A percentile compares a stretch with the other conserved stretches of the same genome.
phyloP scores from a whole-genome alignment of 1,140 invertebrate genomes.

The Aphis craccivora region DNA sequence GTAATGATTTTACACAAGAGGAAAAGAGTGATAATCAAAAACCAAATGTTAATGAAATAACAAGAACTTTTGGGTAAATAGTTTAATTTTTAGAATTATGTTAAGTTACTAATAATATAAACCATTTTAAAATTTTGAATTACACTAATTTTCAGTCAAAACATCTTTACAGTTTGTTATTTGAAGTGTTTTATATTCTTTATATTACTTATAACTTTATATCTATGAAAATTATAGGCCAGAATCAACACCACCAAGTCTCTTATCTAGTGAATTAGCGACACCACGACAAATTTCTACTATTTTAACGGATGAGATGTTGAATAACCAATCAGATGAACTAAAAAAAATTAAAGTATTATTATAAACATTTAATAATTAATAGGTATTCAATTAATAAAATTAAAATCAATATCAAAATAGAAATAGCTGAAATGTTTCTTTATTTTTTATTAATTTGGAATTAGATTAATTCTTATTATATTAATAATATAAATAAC shows the following conservation, averaged over 20 bases:
- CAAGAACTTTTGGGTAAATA: constrained; percentile 32
- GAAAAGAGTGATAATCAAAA: background rate
- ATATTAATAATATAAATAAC: background rate
- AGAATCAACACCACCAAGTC: constrained; percentile 49
- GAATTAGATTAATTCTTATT: background rate
- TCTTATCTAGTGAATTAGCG: constrained; percentile 20
- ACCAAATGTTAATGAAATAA: background rate
- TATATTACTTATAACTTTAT: no score
- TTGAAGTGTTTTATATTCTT: background rate
- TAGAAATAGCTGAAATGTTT: background rate
- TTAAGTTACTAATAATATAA: background rate
- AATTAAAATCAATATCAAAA: background rate
- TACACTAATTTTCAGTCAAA: background rate
- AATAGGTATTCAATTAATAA: background rate
- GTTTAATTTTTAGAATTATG: background rate
- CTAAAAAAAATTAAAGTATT: constrained; percentile 47
- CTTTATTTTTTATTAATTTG: background rate
- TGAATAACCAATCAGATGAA: constrained; percentile 16
- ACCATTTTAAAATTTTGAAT: background rate
- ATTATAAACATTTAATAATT: background rate
- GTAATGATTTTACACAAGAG: background rate
- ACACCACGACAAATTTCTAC: constrained; percentile 32
- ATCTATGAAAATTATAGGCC: no score
- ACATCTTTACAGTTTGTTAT: background rate
- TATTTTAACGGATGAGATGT: background rate